phyloP scores from a whole-genome alignment of 2,888 invertebrate species.

The Smittia sp. region DNA sequence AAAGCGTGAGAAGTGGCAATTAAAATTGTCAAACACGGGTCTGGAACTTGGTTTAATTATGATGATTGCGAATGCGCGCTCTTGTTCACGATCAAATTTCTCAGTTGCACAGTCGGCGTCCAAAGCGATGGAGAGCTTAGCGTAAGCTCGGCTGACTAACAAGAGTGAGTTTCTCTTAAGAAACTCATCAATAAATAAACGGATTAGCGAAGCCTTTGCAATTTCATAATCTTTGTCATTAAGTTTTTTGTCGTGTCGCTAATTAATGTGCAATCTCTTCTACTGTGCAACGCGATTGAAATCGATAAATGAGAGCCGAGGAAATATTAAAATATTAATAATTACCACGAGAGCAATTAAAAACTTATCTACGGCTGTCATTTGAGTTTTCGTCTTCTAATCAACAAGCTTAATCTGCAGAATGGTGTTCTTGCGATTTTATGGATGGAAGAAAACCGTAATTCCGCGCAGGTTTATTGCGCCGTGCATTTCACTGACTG shows the following conservation, averaged over 20 bases:
- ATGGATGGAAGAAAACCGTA: too few species aligned
- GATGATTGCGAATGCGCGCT: too few species aligned
- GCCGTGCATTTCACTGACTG: neutral
- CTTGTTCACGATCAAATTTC: too few species aligned
- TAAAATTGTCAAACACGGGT: neutral
- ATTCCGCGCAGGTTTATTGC: neutral
- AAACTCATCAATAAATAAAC: too few species aligned
- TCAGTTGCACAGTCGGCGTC: too few species aligned
- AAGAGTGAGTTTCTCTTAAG: too few species aligned
- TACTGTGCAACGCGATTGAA: neutral
- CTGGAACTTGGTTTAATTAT: too few species aligned
- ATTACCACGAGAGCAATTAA: neutral
- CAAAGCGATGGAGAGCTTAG: too few species aligned
- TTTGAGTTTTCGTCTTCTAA: neutral
- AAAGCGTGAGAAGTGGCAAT: neutral
- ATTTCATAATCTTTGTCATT: too few species aligned
- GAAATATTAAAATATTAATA: neutral
- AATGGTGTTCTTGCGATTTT: neutral
- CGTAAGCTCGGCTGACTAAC: too few species aligned
- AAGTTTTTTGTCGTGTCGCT: neutral
- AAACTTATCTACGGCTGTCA: neutral
- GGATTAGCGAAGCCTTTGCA: too few species aligned
- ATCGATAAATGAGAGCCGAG: neutral
- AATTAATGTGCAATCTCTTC: conserved; percentile 1
- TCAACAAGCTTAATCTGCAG: conserved; percentile 2